Conservation (phyloP, 1,140 invertebrate genomes). For the Sycobia sp. region DNA sequence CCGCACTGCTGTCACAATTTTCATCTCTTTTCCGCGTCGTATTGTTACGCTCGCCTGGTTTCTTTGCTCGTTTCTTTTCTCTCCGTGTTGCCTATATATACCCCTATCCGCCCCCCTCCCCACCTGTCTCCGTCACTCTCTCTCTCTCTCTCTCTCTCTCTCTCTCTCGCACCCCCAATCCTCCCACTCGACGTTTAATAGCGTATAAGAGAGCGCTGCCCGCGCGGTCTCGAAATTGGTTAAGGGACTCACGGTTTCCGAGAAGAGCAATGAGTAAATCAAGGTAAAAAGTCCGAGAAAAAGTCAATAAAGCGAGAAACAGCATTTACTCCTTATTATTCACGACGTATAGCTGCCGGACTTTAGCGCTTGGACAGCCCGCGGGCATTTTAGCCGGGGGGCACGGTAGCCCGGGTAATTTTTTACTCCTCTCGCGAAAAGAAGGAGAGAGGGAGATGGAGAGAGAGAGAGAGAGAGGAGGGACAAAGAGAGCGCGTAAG, state of each 20-base stretch:
- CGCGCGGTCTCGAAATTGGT: conserved; percentile 13
- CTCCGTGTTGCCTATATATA: background rate
- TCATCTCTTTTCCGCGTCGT: conserved; percentile 27
- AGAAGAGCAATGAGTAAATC: conserved; percentile 26
- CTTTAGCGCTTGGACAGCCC: conserved; percentile 8
- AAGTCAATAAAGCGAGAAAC: conserved; percentile 32
- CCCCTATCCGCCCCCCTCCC: too few relatives aligned
- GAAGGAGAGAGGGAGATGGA: too few relatives aligned
- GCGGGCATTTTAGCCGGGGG: conserved; percentile 9
- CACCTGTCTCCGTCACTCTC: too few relatives aligned
- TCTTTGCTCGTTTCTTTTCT: conserved; percentile 7
- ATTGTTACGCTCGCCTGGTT: conserved; percentile 9
- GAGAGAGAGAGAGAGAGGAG: conserved; percentile 32
- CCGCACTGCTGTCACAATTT: too few relatives aligned
- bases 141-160: too few relatives aligned
- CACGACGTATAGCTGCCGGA: conserved; percentile 28
- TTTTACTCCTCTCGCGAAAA: conserved; percentile 12
- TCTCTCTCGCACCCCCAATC: too few relatives aligned
- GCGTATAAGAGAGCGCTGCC: too few relatives aligned
- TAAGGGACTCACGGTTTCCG: conserved; percentile 5
- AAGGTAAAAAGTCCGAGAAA: conserved; percentile 30
- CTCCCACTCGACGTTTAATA: too few relatives aligned
- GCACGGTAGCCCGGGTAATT: conserved; percentile 26
- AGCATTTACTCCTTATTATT: conserved; percentile 35
- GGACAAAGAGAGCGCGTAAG: background rate